Percentiles rank a stretch among this genome's conserved stretches.
Evolutionary conservation across 2,797 vertebrate genomes (phyloP).

Genomic region (Thunnus albacares): DNA sequence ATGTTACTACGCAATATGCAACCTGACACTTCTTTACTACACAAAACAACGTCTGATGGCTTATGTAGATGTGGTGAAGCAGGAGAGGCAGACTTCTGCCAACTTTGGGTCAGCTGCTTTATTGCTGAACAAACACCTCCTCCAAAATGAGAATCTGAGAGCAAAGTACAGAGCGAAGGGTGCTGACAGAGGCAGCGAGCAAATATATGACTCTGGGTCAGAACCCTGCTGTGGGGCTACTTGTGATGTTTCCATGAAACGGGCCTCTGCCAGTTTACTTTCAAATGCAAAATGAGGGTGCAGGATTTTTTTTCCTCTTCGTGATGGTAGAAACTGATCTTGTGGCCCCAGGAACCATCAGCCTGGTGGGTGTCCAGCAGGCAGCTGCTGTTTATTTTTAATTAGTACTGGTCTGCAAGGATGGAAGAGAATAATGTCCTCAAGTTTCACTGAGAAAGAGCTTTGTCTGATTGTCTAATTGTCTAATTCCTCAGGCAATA

Average conservation of each 20-base stretch:
- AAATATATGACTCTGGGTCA: slow-evolving; percentile 51
- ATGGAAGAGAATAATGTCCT: slow-evolving; percentile 33
- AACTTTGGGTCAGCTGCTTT: slow-evolving; percentile 45
- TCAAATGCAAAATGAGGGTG: slow-evolving; percentile 29
- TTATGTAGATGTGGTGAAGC: slow-evolving; percentile 3
- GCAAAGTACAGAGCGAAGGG: neutral
- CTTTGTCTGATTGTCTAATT: slow-evolving; percentile 10
- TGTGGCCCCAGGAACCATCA: slow-evolving; percentile 32
- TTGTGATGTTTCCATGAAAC: slow-evolving; percentile 46
- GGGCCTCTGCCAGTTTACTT: slow-evolving; percentile 2
- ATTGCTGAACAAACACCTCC: slow-evolving; percentile 38
- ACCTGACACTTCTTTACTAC: slow-evolving; percentile 23
- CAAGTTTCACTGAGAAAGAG: slow-evolving; percentile 7
- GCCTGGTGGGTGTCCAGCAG: slow-evolving; percentile 40
- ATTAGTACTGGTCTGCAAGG: slow-evolving; percentile 62
- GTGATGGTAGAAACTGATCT: slow-evolving; percentile 50
- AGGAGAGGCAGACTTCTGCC: slow-evolving; percentile 3
- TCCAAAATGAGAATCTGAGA: slow-evolving; percentile 42
- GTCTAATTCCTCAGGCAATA: neutral
- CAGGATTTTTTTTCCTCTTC: slow-evolving; percentile 40
- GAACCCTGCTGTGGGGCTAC: slow-evolving; percentile 31
- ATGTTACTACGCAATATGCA: slow-evolving; percentile 42
- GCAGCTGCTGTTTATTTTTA: slow-evolving; percentile 81
- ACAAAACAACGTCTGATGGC: slow-evolving; percentile 7
- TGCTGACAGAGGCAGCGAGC: slow-evolving; percentile 41